Evolutionary conservation across 2,113 vertebrate species (phyloP), one percentile per base, ranked within the genome.

Genomic region (Crypturellus undulatus): DNA sequence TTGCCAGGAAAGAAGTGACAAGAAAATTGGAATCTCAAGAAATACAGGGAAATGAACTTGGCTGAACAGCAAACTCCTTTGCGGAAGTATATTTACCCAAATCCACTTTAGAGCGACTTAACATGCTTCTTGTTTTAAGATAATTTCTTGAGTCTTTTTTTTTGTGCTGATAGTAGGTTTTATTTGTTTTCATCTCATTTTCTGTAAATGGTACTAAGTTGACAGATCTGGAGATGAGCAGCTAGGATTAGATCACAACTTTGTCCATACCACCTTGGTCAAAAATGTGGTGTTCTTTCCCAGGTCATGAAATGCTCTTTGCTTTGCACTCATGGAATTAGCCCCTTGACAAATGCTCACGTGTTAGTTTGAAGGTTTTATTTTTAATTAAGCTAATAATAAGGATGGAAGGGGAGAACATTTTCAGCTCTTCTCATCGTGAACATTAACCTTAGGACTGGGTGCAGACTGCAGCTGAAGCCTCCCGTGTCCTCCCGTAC

Each of bases 1-100:
- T 77, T 90, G 32, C 68, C 64, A 52, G 68, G 79, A 85, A 95
- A 73, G 30, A 82, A 65, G 26, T 87, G 68, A 73, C 79, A 67
- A 70, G 51, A 84, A 82, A 17, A 60, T 78, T 65, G 64, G 60
- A 87, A 52, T 85, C 64, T 88, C 24, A 51, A 85, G 54, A 85
- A 85, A 83, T 68, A 20, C 7, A 88, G 59, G 73, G 82, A 70
- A 93, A 59, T 22, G 79, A 24, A 51, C 21, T 32, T 95, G 60
- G 72, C 56, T 84, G 26, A 92, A 49, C 12, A 63, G 28, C 36
- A 59, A 42, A 34, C 20, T 91, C 21, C 16, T 82, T 87, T 82
- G 62, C 5, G n/a, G 68, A 87, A 71, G 20, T 76, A 4, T 69
- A 10, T 83, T 47, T 87, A 87, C 49, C 49, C 3, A 67, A 70